phyloP scores from a whole-genome alignment of 2,113 vertebrate species.

The Gymnorhina tibicen region DNA sequence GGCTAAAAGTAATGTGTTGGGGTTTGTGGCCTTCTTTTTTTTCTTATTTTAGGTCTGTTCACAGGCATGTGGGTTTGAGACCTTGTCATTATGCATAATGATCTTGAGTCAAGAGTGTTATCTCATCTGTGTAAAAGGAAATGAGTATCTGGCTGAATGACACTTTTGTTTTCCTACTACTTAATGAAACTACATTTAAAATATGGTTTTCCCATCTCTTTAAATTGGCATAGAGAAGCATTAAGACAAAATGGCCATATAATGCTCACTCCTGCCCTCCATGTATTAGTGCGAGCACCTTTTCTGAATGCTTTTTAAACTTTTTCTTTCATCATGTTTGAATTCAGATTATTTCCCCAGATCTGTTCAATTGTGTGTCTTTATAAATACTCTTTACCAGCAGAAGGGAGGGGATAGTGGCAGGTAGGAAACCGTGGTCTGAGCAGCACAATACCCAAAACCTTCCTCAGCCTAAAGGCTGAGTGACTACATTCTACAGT shows the following conservation, averaged over 20 bases:
- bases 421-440: neutral
- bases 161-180: neutral
- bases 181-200: neutral
- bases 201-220: neutral
- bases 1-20: neutral
- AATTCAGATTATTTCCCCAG: neutral
- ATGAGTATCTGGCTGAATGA: neutral
- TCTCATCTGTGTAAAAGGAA: neutral
- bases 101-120: neutral
- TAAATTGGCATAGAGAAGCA: neutral
- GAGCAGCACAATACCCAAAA: neutral
- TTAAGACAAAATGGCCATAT: neutral
- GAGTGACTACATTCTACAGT: neutral
- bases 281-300: neutral
- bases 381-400: neutral
- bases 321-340: neutral
- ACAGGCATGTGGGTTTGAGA: neutral
- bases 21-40: neutral
- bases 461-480: neutral
- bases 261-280: neutral
- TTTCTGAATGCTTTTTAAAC: neutral
- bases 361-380: neutral
- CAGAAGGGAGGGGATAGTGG: neutral
- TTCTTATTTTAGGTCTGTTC: neutral
- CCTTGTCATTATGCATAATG: neutral